Conservation (phyloP, 2,888 invertebrate species). For the Ferrisia virgata region DNA sequence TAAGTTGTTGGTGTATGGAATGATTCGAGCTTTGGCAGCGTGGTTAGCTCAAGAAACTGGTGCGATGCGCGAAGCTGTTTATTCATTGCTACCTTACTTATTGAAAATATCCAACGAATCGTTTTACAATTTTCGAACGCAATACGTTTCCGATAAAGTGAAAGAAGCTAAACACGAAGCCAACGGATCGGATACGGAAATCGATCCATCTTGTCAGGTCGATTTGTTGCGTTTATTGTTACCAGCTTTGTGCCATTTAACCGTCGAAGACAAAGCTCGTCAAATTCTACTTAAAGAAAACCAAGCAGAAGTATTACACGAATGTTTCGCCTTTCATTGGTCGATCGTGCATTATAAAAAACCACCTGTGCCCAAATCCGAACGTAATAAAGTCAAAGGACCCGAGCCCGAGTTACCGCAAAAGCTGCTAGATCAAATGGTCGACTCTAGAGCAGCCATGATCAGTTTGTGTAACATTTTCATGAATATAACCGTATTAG, state of each 20-base stretch:
- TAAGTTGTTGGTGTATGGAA: constrained; percentile 77
- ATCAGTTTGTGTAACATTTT: constrained; percentile 86
- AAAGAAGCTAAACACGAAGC: constrained; percentile 52
- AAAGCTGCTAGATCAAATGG: constrained; percentile 74
- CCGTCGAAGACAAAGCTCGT: constrained; percentile 84
- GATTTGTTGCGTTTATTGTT: constrained; percentile 79
- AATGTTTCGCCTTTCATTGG: constrained; percentile 79
- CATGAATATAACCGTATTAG: constrained; percentile 87
- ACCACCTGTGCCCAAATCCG: constrained; percentile 75
- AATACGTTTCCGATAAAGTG: constrained; percentile 66
- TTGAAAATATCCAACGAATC: constrained; percentile 77
- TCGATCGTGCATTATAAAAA: constrained; percentile 81
- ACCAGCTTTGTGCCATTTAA: constrained; percentile 85
- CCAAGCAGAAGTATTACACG: constrained; percentile 76
- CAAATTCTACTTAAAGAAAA: constrained; percentile 72
- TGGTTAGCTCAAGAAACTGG: constrained; percentile 90
- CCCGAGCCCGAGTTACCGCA: constrained; percentile 73
- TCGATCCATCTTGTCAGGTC: constrained; percentile 60
- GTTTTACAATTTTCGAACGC: constrained; percentile 69
- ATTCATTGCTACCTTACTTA: constrained; percentile 76
- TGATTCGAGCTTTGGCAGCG: constrained; percentile 78
- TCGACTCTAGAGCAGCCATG: constrained; percentile 79
- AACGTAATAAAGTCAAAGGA: constrained; percentile 70
- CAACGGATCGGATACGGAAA: not conserved
- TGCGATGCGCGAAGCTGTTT: constrained; percentile 79